These are phyloP conservation scores for Volucella bombylans DNA, from an alignment of 2,888 invertebrate genomes.

Conservation along the genomic window DNA sequence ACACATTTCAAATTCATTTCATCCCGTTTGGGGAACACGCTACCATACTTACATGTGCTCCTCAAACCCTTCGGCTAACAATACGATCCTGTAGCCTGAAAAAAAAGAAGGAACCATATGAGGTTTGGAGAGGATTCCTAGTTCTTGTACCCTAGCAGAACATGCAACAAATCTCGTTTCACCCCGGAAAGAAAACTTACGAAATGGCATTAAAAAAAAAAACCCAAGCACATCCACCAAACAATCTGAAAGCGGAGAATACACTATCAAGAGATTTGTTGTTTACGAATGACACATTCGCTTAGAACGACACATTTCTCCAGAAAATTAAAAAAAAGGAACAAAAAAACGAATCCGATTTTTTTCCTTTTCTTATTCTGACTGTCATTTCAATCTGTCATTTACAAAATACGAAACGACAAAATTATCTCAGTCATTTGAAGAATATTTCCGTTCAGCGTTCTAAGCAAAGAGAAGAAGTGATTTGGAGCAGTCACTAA, in stretches of 20 bases:
- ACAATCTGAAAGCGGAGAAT: slow-evolving; percentile 51
- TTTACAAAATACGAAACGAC: slow-evolving; percentile 67
- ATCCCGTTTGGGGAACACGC: slow-evolving; percentile 49
- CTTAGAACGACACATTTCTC: slow-evolving; percentile 52
- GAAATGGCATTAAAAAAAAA: slow-evolving; percentile 47
- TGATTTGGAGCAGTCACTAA: slow-evolving; percentile 70
- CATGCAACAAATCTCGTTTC: slow-evolving; percentile 69
- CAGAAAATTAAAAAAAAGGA: slow-evolving; percentile 57
- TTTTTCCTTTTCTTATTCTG: slow-evolving; percentile 35
- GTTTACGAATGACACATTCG: slow-evolving; percentile 57
- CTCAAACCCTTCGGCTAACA: slow-evolving; percentile 60
- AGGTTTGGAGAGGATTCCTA: slow-evolving; percentile 47
- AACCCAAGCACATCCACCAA: slow-evolving; percentile 48
- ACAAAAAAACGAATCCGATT: slow-evolving; percentile 20
- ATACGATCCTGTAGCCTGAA: slow-evolving; percentile 32
- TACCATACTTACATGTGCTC: slow-evolving; percentile 36
- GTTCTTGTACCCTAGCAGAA: slow-evolving; percentile 39
- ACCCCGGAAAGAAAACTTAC: slow-evolving; percentile 65
- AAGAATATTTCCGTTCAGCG: slow-evolving; percentile 61
- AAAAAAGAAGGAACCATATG: slow-evolving; percentile 33
- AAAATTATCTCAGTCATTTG: slow-evolving; percentile 62
- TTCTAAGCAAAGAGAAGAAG: slow-evolving; percentile 33
- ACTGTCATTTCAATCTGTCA: slow-evolving; percentile 67
- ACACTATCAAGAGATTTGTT: slow-evolving; percentile 56
- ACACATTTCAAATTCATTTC: slow-evolving; percentile 68